Evolutionary conservation across 35 echinoderm and acorn worm species (phyloP), one percentile per base, ranked within the genome.

Genomic region (Ptychodera flava): DNA sequence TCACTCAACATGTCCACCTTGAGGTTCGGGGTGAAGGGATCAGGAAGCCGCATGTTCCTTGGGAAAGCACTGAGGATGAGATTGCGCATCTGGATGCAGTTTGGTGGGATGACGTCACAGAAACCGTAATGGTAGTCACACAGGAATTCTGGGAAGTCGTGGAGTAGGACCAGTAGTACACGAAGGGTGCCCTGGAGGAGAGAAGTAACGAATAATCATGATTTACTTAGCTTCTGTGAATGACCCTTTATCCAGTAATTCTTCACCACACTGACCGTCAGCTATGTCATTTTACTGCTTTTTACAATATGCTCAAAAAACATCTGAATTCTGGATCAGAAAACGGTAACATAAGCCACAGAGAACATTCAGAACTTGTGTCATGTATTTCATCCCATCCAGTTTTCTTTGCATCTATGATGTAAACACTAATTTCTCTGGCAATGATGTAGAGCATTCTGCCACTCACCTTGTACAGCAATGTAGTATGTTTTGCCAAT

Each of bases 31-130:
- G 96, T 99, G 92, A 99, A 99, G 2, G 96, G 96, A 80, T 99
- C 96, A 0, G 96, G 96, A 38, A 99, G 88, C 29, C 96, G 78
- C 96, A 99, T 99, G 92, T 99, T 99, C 22, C 96, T 87, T 80
- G 96, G 96, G 86, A 99, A 99, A 30, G 96, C 96, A 86, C 93
- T 94, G 35, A 99, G 86, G 36, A 99, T 99, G 2, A 99, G 96
- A 38, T 99, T 99, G 30, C 96, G 92, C 96, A 99, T 99, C 86
- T 99, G 96, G 82, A 99, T 99, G 77, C 96, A 99, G 96, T 99
- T 99, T 77, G 96, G 96, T 33, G 96, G 96, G 77, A 99, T 99
- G 37, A 99, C 96, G 36, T 99, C 96, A 77, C 96, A 99, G 89
- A 99, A 99, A 30, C 96, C 96, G 38, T 99, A 99, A 86, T 99